Base-by-base conservation (phyloP, 2,797 vertebrate species). In the Pseudopleuronectes americanus region DNA sequence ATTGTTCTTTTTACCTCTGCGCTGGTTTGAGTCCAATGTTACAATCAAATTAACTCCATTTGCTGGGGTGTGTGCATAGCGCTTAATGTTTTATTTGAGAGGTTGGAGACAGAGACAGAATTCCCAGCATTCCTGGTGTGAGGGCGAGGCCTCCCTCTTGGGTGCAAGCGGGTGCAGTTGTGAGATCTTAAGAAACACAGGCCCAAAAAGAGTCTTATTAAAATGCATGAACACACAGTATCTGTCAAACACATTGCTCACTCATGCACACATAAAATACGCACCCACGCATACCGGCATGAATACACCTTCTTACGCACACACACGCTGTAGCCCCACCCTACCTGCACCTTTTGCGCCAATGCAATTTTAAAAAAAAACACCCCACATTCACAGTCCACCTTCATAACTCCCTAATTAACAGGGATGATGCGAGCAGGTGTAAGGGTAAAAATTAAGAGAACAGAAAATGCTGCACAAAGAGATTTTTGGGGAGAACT, bases 391-490 rank as follows among this genome's bases (percentile, higher is more conserved):
- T 36, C 48, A 16, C 36, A 19, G n/a, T n/a, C n/a, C n/a, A n/a
- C n/a, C n/a, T n/a, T n/a, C 57, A 67, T 7, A 68, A 71, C 45
- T 67, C 57, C 33, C 61, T 84, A 79, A 90, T 86, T 84, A 87
- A 80, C 69, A 64, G 53, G 68, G 52, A 14, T 68, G 63, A 67
- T 55, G 77, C 48, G 67, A 53, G 56, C 63, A 78, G 76, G 68
- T 84, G 74, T 84, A 80, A 53, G 74, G 57, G 53, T 86, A 77
- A 84, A 74, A 81, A 86, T 88, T 74, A 85, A 73, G 63, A 60
- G 24, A 71, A 68, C 8, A 58, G 17, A 77, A 84, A 84, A 80
- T 68, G 80, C 86, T 77, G 74, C 58, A 80, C 47, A 59, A 56
- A 81, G 60, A 43, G 4, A 63, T 85, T 86, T 86, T 75, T n/a